Base-by-base conservation (phyloP, 1,140 invertebrate genomes). In the Cepaea nemoralis region DNA sequence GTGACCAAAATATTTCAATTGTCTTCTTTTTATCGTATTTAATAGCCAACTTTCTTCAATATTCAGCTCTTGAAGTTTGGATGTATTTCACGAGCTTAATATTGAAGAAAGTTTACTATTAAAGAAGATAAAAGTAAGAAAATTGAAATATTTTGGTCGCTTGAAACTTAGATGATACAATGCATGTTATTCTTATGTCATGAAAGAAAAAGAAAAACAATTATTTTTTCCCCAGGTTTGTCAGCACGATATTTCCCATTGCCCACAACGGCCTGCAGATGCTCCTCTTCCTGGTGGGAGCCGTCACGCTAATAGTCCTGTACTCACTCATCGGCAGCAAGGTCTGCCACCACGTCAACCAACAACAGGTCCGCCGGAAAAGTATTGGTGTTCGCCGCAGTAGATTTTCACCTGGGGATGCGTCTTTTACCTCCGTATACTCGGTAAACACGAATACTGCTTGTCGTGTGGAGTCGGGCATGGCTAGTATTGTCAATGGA, bases 241-340 rank as follows among this genome's bases (percentile, higher is more conserved):
- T 40, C 12, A 42, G n/a, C 27, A 78, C 76, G 1, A 14, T 39
- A 39, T n/a, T 78, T 8, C 76, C 76, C 1, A n/a, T 78, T 8
- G 22, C 59, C 0, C 67, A 78, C 63, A 78, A 78, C 45, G 27
- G 76, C 33, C 27, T 78, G 16, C 76, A 78, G 45, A 78, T 78
- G 76, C 22, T 67, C 14, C 76, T 78, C 3, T 78, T 78, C 31
- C 22, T 78, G 10, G 40, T 78, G 40, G 76, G 76, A 5, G 55
- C 63, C 45, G 19, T 78, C 35, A 78, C 59, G 3, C 35, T 78
- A 0, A 24, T 42, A 39, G 39, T 78, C 50, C 59, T 78, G 8
- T 78, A 78, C 59, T 1, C 19, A 8, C n/a, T 66, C 45, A 40
- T 78, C 22, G 76, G 27, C 3, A 42, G 59, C 14, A 12, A n/a